Evolutionary conservation across 2,888 invertebrate genomes (phyloP).

Genomic region (Drepana falcataria): DNA sequence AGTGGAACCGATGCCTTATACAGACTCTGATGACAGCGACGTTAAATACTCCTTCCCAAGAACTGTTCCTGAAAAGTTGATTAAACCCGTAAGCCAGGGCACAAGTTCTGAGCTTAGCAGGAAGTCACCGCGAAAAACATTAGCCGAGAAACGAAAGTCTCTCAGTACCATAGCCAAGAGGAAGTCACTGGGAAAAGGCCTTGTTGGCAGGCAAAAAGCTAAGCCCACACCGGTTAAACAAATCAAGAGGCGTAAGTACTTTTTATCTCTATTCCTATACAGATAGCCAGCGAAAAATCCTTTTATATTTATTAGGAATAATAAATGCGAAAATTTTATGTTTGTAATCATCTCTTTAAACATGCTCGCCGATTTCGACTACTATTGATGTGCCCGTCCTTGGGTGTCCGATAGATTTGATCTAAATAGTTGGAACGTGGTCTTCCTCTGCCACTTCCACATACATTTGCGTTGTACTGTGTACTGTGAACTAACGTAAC

Average conservation of each 20-base stretch:
- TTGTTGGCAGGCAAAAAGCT: slow-evolving; percentile 36
- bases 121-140: slow-evolving; percentile 35
- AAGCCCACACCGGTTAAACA: slow-evolving; percentile 36
- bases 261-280: background rate
- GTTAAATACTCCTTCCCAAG: slow-evolving; percentile 69
- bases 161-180: slow-evolving; percentile 54
- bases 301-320: background rate
- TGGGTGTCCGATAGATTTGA: no score
- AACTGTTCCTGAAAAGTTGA: slow-evolving; percentile 21
- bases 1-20: slow-evolving; percentile 37
- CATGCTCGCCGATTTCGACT: no score
- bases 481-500: no score
- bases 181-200: slow-evolving; percentile 50
- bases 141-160: slow-evolving; percentile 52
- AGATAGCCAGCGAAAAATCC: background rate
- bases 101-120: slow-evolving; percentile 4
- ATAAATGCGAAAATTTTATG: no score
- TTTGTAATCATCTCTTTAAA: no score
- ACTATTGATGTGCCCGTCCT: no score
- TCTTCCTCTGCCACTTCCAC: no score
- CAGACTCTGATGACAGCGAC: slow-evolving; percentile 69
- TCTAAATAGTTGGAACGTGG: no score
- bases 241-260: slow-evolving; percentile 59
- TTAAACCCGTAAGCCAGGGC: slow-evolving; percentile 17
- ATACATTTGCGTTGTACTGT: no score